Evolutionary conservation across 2,888 invertebrate species (phyloP).

Genomic region (Amphipyra berbera): DNA sequence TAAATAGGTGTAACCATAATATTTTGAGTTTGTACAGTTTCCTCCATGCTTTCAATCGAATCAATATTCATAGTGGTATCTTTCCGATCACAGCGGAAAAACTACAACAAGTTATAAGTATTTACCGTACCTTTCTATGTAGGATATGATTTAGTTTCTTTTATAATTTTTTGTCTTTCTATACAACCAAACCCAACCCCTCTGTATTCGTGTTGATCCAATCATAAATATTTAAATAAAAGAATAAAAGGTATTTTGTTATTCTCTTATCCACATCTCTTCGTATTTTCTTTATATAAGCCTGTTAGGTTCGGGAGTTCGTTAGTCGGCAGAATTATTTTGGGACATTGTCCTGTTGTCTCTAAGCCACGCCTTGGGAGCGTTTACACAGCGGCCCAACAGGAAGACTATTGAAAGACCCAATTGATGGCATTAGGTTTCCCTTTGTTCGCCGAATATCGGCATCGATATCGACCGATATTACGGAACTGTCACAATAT

Average conservation of each 20-base stretch:
- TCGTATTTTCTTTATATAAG: constrained; percentile 20
- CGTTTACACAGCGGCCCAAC: not conserved
- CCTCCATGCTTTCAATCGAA: constrained; percentile 23
- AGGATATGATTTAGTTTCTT: constrained; percentile 36
- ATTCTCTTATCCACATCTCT: constrained; percentile 12
- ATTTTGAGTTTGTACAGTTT: constrained; percentile 27
- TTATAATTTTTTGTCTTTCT: constrained; percentile 34
- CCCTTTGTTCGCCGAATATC: too few species aligned
- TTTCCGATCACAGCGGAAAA: constrained; percentile 4
- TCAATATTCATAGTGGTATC: constrained; percentile 31
- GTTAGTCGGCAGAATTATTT: constrained; percentile 27
- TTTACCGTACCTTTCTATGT: constrained; percentile 1
- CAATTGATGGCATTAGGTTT: not conserved
- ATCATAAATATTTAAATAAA: constrained; percentile 47
- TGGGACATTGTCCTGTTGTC: constrained; percentile 2
- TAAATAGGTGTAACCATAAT: constrained; percentile 15
- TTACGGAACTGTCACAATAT: too few species aligned
- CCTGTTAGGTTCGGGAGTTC: not conserved
- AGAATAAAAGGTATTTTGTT: constrained; percentile 30
- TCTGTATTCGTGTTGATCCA: constrained; percentile 25
- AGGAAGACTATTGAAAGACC: not conserved
- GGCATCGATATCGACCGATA: too few species aligned
- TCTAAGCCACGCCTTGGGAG: not conserved
- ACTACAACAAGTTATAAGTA: constrained; percentile 2
- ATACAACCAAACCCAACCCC: constrained; percentile 1